Evolutionary conservation across 2,888 invertebrate genomes (phyloP).

Genomic region (Heliconius ismenius): DNA sequence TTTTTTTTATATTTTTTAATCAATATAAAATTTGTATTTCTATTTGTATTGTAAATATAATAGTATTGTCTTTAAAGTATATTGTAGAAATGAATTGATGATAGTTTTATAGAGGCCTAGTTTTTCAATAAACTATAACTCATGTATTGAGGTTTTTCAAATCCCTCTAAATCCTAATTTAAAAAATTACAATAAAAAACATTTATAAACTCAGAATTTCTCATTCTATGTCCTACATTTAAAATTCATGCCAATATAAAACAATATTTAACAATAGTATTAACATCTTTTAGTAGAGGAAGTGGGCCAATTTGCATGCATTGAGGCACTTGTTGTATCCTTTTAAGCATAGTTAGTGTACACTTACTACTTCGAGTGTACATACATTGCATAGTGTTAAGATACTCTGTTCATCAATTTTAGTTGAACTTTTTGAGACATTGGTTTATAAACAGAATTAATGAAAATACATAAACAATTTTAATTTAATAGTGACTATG

Average conservation of each 20-base stretch:
- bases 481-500: not conserved
- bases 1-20: too few relatives aligned
- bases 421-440: not conserved
- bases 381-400: not conserved
- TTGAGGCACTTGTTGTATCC: conserved; percentile 34
- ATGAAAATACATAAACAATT: not conserved
- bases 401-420: not conserved
- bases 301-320: conserved; percentile 42
- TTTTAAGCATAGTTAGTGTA: conserved; percentile 34
- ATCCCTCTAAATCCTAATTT: too few relatives aligned
- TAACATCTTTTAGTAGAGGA: conserved; percentile 30
- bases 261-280: conserved; percentile 19
- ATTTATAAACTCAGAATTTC: too few relatives aligned
- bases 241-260: conserved; percentile 9
- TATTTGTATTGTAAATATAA: too few relatives aligned
- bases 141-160: too few relatives aligned
- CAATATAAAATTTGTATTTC: too few relatives aligned
- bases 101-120: not conserved
- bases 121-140: not conserved
- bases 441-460: not conserved
- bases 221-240: not conserved
- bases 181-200: too few relatives aligned
- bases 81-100: not conserved
- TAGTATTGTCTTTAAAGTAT: not conserved
- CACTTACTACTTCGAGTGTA: too few relatives aligned